Evolutionary conservation across 2,888 invertebrate genomes (phyloP).

Genomic region (Rhamnusium bicolor): DNA sequence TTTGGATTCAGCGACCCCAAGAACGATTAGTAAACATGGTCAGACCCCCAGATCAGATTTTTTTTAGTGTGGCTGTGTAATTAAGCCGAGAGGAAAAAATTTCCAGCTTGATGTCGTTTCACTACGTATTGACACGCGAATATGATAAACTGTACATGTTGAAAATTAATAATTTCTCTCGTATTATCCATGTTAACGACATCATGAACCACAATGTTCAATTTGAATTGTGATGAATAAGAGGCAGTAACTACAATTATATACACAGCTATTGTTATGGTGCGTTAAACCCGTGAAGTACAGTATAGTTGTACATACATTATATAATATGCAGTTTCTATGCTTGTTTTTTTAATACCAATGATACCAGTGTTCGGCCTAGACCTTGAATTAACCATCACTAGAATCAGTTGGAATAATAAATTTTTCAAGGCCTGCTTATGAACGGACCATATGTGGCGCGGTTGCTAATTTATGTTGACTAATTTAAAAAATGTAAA

Average conservation of each 20-base stretch:
- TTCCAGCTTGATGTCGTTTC: too few relatives aligned
- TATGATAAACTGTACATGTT: background rate
- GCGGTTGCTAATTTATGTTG: conserved; percentile 16
- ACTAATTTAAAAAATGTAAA: conserved; percentile 1
- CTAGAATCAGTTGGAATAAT: background rate
- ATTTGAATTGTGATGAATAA: background rate
- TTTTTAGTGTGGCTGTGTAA: too few relatives aligned
- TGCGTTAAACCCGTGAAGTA: conserved; percentile 18
- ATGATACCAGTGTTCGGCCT: background rate
- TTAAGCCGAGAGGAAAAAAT: too few relatives aligned
- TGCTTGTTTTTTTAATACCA: background rate
- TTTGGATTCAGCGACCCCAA: too few relatives aligned
- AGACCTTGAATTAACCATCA: conserved; percentile 20
- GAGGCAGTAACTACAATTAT: conserved; percentile 7
- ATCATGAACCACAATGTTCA: background rate
- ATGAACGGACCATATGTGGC: background rate
- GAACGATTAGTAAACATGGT: too few relatives aligned
- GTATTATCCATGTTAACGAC: background rate
- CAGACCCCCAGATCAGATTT: too few relatives aligned
- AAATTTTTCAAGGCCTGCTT: conserved; percentile 18
- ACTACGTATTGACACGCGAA: too few relatives aligned
- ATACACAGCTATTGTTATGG: conserved; percentile 7
- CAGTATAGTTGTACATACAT: background rate
- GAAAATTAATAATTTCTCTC: background rate
- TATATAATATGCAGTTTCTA: background rate